Conservation (phyloP, 2,113 vertebrate genomes). For the Bungarus multicinctus region DNA sequence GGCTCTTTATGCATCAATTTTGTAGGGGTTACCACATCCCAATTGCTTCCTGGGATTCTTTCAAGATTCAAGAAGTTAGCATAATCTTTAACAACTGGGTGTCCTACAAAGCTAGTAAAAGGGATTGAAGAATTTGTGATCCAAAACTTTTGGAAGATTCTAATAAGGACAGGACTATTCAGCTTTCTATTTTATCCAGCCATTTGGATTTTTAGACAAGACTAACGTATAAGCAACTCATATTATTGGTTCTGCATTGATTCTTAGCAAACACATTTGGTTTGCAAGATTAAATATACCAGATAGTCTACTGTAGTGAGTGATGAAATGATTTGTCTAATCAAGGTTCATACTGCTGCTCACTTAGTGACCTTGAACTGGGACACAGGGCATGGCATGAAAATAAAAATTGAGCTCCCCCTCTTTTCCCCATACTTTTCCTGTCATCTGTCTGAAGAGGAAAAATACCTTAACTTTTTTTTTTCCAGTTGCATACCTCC, state of each 20-base stretch:
- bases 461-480: neutral
- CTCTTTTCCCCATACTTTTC: neutral
- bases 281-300: neutral
- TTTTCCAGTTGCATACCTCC: neutral
- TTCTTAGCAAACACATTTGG: neutral
- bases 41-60: neutral
- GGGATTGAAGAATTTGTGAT: neutral
- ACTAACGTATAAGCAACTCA: neutral
- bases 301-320: neutral
- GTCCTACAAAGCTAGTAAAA: neutral
- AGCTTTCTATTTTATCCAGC: neutral
- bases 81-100: neutral
- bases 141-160: neutral
- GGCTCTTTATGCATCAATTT: neutral
- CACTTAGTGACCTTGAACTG: neutral
- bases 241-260: neutral
- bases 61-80: neutral
- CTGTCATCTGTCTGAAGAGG: neutral
- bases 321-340: neutral
- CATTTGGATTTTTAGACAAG: neutral
- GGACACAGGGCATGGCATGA: neutral
- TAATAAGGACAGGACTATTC: neutral
- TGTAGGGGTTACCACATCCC: neutral
- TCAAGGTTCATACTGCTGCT: neutral
- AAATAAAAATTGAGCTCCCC: neutral